Base-by-base conservation (phyloP, 1,140 invertebrate species). In the Brachionus koreanus region DNA sequence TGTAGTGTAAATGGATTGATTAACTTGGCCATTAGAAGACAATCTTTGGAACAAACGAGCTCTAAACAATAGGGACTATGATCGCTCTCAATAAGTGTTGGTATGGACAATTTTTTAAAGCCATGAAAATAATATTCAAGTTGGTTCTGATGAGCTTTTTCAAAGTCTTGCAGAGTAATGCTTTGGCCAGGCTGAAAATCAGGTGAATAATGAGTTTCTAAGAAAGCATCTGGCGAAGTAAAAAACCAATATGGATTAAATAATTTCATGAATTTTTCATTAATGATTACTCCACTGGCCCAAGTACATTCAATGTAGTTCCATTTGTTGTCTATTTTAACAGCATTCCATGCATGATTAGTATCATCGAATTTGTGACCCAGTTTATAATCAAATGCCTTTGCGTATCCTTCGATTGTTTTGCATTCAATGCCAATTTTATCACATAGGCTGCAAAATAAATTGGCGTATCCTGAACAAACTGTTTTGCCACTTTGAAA, bases 271-370 rank as follows among this genome's bases (percentile, higher is more conserved):
- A 74, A 74, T 46, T 46, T 43, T 37, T 57, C n/a, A 10, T 77
- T 23, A 10, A 9, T 9, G 6, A 77, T 33, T 13, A 13, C 0
- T 4, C 74, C 74, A 52, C 23, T 35, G 7, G 10, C 74, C 74
- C 74, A 76, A 33, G 74, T 76, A 1, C 46, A 35, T n/a, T 76
- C 74, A 16, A 76, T 23, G 13, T n/a, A 35, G 35, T 57, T 35
- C 74, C 74, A 76, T 35, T 76, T 33, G 5, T 57, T 16, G 13
- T 35, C 29, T 52, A 76, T 33, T 35, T 35, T 52, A 52, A 76
- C 46, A 13, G 46, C 43, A 19, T 76, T 76, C 74, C 74, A 76
- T 6, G 74, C 74, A 76, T 76, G 74, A 57, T 57, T 52, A 0
- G 74, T 76, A n/a, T 35, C 23, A 29, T n/a, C 6, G 6, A 77